Evolutionary conservation across 2,797 vertebrate genomes (phyloP).

Genomic region (Uromys caudimaculatus): DNA sequence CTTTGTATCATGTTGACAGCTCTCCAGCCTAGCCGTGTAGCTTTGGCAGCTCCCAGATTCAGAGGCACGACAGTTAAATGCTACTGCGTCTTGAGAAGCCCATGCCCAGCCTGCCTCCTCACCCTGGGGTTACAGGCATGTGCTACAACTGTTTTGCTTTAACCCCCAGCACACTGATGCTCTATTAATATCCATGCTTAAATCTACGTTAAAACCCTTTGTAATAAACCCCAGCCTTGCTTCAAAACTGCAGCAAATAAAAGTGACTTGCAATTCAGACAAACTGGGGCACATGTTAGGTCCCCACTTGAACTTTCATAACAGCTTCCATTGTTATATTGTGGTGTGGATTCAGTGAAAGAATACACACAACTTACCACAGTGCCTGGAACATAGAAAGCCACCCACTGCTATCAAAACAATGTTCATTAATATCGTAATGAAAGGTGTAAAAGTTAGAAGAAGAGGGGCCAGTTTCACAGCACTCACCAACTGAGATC

Average conservation of each 20-base stretch:
- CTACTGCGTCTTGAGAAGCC: not conserved
- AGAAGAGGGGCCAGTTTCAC: not conserved
- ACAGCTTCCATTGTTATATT: not conserved
- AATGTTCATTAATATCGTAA: not conserved
- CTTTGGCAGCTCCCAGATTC: not conserved
- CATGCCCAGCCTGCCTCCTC: not conserved
- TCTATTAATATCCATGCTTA: not conserved
- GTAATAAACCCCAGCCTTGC: not conserved
- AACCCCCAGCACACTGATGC: not conserved
- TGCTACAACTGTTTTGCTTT: not conserved
- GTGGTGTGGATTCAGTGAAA: not conserved
- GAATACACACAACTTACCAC: not conserved
- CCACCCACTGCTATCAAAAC: not conserved
- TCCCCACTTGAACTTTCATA: not conserved
- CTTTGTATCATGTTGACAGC: not conserved
- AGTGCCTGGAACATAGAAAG: not conserved
- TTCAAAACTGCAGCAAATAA: not conserved
- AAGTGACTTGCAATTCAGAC: constrained; percentile 4
- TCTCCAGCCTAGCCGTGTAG: not conserved
- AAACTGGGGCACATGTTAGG: not conserved
- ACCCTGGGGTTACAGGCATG: not conserved
- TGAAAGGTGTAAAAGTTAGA: not conserved
- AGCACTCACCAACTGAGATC: not conserved
- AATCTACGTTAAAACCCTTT: not conserved
- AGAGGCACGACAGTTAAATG: not conserved